These are phyloP conservation scores for Caretta caretta DNA, from an alignment of 2,113 vertebrate genomes.

Conservation along the genomic window DNA sequence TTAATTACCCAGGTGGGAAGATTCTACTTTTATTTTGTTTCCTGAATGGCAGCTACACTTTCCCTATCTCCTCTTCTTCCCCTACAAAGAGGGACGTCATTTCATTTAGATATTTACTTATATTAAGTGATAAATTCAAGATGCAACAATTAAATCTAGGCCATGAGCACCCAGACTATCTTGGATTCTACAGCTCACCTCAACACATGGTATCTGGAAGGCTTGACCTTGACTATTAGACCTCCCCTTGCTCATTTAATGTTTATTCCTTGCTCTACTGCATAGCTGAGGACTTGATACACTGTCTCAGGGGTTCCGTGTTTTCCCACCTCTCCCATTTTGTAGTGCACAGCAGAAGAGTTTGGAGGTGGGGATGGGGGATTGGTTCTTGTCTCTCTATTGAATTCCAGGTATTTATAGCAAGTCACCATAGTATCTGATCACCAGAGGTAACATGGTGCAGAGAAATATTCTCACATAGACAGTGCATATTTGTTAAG, in stretches of 20 bases:
- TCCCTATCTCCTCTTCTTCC: not conserved
- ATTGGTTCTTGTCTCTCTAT: not conserved
- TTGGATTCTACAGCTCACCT: not conserved
- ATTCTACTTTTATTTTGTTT: not conserved
- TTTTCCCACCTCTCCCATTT: not conserved
- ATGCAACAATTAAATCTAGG: not conserved
- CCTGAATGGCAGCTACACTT: not conserved
- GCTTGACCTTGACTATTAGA: not conserved
- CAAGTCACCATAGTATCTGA: not conserved
- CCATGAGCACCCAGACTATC: not conserved
- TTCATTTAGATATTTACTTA: not conserved
- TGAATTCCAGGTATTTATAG: not conserved
- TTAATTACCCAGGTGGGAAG: not conserved
- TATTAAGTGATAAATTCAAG: too few species aligned
- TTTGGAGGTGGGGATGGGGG: not conserved
- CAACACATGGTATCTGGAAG: not conserved
- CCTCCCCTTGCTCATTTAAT: not conserved
- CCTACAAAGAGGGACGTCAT: not conserved
- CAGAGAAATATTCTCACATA: not conserved
- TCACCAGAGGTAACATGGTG: not conserved
- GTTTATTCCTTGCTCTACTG: not conserved
- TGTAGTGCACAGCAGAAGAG: not conserved
- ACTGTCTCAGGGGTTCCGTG: not conserved
- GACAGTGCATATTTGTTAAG: not conserved
- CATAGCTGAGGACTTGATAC: not conserved